These are phyloP conservation scores for Scaeva pyrastri DNA, from an alignment of 2,888 invertebrate genomes.

Conservation along the genomic window DNA sequence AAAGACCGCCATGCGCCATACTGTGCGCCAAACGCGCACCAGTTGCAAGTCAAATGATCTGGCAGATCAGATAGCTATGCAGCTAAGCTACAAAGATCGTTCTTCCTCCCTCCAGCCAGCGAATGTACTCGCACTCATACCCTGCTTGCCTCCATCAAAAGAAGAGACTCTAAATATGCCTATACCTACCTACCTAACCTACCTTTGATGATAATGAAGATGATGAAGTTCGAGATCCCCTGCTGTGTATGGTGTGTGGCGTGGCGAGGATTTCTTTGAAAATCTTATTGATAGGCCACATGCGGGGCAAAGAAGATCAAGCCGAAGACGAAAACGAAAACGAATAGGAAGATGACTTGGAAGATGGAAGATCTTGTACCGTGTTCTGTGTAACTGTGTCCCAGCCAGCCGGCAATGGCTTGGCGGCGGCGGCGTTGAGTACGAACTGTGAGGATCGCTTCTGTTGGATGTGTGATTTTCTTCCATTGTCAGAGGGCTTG, in stretches of 20 bases:
- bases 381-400: no score
- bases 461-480: slow-evolving; percentile 74
- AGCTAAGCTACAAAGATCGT: slow-evolving; percentile 20
- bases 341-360: neutral
- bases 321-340: neutral
- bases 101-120: slow-evolving; percentile 53
- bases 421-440: neutral
- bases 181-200: no score
- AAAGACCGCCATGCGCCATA: slow-evolving; percentile 59
- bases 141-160: slow-evolving; percentile 38
- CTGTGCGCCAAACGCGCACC: slow-evolving; percentile 68
- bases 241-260: slow-evolving; percentile 46
- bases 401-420: no score
- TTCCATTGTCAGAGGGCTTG: slow-evolving; percentile 69
- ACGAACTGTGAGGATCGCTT: slow-evolving; percentile 62
- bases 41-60: slow-evolving; percentile 62
- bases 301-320: slow-evolving; percentile 49
- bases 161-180: slow-evolving; percentile 3
- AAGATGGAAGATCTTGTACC: slow-evolving; percentile 1
- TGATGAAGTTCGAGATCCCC: slow-evolving; percentile 71
- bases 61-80: slow-evolving; percentile 47
- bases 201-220: slow-evolving; percentile 66
- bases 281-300: slow-evolving; percentile 53
- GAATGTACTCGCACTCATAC: slow-evolving; percentile 3
- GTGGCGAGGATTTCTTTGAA: slow-evolving; percentile 52